These are phyloP conservation scores for Coptodon rendalli DNA, from an alignment of 2,113 vertebrate species.

Conservation along the genomic window DNA sequence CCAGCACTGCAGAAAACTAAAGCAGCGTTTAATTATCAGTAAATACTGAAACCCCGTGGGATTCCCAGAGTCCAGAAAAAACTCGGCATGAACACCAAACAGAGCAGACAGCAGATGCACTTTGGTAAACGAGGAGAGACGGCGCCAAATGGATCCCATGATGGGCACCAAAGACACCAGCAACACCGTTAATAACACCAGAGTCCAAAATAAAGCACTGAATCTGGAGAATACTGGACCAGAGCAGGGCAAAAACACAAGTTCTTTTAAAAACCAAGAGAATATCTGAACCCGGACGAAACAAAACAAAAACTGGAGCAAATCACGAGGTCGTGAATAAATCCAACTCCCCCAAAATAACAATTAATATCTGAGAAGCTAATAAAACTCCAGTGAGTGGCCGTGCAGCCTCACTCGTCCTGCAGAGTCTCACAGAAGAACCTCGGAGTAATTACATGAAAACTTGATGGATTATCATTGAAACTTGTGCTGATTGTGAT, in stretches of 20 bases:
- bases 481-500: neutral
- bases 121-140: neutral
- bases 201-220: neutral
- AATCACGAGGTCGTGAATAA: neutral
- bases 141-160: neutral
- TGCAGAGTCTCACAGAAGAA: neutral
- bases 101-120: neutral
- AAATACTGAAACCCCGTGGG: neutral
- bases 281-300: neutral
- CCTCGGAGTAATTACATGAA: neutral
- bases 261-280: rapidly evolving
- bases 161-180: neutral
- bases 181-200: neutral
- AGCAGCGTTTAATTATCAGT: neutral
- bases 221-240: neutral
- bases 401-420: neutral
- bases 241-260: neutral
- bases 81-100: neutral
- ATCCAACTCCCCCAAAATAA: neutral
- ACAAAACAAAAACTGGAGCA: neutral
- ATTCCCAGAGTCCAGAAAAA: neutral
- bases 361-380: neutral
- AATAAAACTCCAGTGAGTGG: neutral
- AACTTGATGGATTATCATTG: neutral
- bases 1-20: neutral